phyloP scores from a whole-genome alignment of 2,113 vertebrate genomes.

The Stegastes partitus region DNA sequence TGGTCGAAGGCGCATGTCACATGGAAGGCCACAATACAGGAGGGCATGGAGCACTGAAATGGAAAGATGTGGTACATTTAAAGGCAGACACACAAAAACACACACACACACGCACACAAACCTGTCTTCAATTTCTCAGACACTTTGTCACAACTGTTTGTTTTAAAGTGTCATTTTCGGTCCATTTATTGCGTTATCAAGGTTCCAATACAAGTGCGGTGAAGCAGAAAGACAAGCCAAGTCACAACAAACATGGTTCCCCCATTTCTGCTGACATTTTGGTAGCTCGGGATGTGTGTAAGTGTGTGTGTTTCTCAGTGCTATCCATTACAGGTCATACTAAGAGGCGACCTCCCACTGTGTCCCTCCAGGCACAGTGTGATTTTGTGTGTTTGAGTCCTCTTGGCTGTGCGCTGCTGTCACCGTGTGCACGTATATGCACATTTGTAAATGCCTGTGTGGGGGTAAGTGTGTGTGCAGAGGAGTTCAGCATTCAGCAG shows the following conservation, averaged over 20 bases:
- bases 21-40: constrained; percentile 96
- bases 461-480: constrained; percentile 13
- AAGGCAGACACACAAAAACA: not conserved
- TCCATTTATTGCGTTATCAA: constrained; percentile 48
- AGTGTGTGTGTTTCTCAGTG: constrained; percentile 41
- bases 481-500: constrained; percentile 35
- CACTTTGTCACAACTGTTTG: constrained; percentile 45
- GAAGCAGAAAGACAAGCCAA: constrained; percentile 59
- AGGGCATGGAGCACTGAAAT: constrained; percentile 94
- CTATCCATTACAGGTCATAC: constrained; percentile 70
- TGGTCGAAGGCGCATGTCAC: constrained; percentile 98
- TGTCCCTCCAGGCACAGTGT: constrained; percentile 55
- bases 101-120: not conserved
- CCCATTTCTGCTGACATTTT: constrained; percentile 55
- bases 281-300: constrained; percentile 25
- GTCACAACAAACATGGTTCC: constrained; percentile 70
- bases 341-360: constrained; percentile 49
- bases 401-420: constrained; percentile 38
- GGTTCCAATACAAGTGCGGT: constrained; percentile 38
- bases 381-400: constrained; percentile 31
- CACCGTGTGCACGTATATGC: not conserved
- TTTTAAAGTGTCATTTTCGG: constrained; percentile 51
- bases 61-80: constrained; percentile 7
- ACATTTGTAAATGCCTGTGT: constrained; percentile 1
- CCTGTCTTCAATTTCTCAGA: not conserved